phyloP scores from a whole-genome alignment of 2,888 invertebrate genomes.

The Rhopalosiphum nymphaeae region DNA sequence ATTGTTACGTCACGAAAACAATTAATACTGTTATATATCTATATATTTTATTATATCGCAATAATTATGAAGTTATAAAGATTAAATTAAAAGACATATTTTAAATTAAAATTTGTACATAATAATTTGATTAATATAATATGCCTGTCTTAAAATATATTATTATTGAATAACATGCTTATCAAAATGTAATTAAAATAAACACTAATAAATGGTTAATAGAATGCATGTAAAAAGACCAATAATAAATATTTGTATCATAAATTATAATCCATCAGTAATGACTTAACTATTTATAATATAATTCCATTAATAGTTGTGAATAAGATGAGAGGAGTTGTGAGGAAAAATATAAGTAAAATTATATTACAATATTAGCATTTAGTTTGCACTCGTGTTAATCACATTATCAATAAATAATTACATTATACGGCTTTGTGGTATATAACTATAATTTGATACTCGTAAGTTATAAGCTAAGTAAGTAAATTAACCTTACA shows the following conservation, averaged over 20 bases:
- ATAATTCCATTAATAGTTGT: background rate
- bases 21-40: background rate
- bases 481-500: background rate
- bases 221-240: background rate
- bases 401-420: background rate
- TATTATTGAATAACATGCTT: background rate
- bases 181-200: background rate
- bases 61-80: background rate
- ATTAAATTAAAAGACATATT: background rate
- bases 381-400: background rate
- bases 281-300: background rate
- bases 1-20: background rate
- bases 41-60: background rate
- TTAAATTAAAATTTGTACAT: background rate
- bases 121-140: background rate
- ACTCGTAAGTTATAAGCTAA: background rate
- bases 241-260: background rate
- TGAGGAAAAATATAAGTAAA: background rate
- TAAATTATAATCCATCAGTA: background rate
- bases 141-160: background rate
- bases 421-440: background rate
- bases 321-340: background rate
- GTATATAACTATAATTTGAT: background rate
- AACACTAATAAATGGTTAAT: background rate
- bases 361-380: background rate